Conservation (phyloP, 2,888 invertebrate genomes). For the Bombylius discolor region DNA sequence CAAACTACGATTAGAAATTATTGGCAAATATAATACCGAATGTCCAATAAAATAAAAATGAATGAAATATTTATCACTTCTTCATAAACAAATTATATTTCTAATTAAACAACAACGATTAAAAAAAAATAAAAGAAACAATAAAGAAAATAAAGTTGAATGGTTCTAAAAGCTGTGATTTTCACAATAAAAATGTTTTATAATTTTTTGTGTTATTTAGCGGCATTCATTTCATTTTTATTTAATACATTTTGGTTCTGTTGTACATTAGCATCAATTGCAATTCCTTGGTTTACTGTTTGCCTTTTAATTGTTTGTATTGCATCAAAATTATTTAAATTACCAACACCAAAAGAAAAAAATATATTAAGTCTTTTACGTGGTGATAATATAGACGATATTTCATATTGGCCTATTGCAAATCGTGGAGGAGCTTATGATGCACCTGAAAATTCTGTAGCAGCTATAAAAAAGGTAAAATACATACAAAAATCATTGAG, state of each 20-base stretch:
- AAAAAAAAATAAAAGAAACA: too few relatives aligned
- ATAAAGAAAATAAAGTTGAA: too few relatives aligned
- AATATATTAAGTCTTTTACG: conserved; percentile 26
- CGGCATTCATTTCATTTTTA: conserved; percentile 28
- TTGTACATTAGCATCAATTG: conserved; percentile 31
- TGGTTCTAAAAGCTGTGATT: too few relatives aligned
- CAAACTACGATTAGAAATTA: too few relatives aligned
- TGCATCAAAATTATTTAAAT: conserved; percentile 33
- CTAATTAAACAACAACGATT: too few relatives aligned
- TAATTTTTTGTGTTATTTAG: conserved; percentile 30
- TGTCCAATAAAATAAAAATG: too few relatives aligned
- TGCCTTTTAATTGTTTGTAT: conserved; percentile 29
- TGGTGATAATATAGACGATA: conserved; percentile 26
- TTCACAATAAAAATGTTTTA: conserved; percentile 30
- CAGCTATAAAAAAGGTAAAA: conserved; percentile 32
- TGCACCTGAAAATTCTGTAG: conserved; percentile 34
- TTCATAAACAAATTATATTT: too few relatives aligned
- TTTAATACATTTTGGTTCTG: conserved; percentile 34
- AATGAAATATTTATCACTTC: too few relatives aligned
- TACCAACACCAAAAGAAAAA: conserved; percentile 31
- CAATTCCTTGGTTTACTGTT: conserved; percentile 33
- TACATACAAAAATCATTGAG: not conserved
- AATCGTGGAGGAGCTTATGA: conserved; percentile 35
- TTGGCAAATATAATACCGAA: too few relatives aligned
- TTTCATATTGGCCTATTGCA: conserved; percentile 35